phyloP scores from a whole-genome alignment of 2,113 vertebrate genomes.

The Callipepla californica region DNA sequence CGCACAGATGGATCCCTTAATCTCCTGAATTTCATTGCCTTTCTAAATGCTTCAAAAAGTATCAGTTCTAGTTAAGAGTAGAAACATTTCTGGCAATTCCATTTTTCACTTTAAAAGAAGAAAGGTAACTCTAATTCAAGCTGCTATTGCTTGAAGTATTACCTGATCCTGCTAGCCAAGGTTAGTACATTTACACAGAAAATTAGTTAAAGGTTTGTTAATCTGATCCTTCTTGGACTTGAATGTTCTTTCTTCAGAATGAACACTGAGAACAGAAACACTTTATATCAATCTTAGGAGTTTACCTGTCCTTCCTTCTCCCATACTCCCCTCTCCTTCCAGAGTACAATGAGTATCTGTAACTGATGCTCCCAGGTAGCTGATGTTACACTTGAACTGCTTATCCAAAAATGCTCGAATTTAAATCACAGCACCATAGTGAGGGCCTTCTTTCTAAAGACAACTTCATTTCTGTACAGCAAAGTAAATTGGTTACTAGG shows the following conservation, averaged over 20 bases:
- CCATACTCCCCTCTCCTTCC: too few relatives aligned
- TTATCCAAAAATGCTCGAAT: background rate
- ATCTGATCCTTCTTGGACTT: background rate
- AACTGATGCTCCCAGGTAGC: background rate
- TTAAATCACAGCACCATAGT: background rate
- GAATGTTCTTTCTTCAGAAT: background rate
- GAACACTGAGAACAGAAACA: too few relatives aligned
- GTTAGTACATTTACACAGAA: background rate
- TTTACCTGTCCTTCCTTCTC: too few relatives aligned
- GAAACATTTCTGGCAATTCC: background rate
- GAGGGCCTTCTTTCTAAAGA: background rate
- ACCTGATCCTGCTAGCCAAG: background rate
- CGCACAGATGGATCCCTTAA: slow-evolving; percentile 42
- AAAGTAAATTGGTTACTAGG: background rate
- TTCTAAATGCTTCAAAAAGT: slow-evolving; percentile 20
- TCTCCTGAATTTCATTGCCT: slow-evolving; percentile 6
- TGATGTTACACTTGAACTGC: background rate
- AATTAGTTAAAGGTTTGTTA: background rate
- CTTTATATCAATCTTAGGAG: too few relatives aligned
- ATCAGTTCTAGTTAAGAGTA: slow-evolving; percentile 6
- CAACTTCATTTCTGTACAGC: background rate
- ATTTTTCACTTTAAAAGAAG: background rate
- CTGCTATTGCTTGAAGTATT: background rate
- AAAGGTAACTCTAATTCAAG: slow-evolving; percentile 11
- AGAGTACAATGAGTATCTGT: background rate